Evolutionary conservation across 1,140 invertebrate genomes (phyloP), one percentile per base, ranked within the genome.

Genomic region (Trachymyrmex septentrionalis): DNA sequence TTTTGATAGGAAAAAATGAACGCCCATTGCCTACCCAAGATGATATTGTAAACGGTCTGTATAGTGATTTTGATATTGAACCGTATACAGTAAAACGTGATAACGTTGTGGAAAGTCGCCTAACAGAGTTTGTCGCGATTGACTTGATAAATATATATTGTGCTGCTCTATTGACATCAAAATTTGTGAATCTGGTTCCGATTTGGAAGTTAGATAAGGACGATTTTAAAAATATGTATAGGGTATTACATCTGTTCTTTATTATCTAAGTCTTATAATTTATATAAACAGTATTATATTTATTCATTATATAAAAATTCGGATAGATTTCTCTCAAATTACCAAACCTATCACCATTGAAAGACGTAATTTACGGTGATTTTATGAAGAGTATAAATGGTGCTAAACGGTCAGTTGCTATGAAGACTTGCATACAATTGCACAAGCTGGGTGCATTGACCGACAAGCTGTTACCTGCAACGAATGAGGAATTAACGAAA

Each of bases 371-470:
- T 21, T 7, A 69, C 50, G 92, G 95, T 2, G 80, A 95, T 59
- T 91, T 91, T 2, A 97, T 96, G 96, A 0, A 53, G 1, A 96
- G 91, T n/a, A 94, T 96, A 69, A 96, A 96, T 86, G 87, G 95
- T 12, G 98, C 99, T 0, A 98, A 99, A 95, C 96, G 97, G 88
- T 97, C 97, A 3, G 98, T 97, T 0, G 98, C 98, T 0, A 95
- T 99, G 30, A 96, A 97, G 86, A 96, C 96, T 0, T 98, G 98
- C 92, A 96, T 96, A 84, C 92, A 95, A 88, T 95, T 99, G 88
- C 97, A 99, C 92, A 48, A 96, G 71, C 88, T 95, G 19, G 97
- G 97, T 0, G 99, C 99, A 95, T 94, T 99, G 1, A 96, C 97
- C 94, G 96, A 99, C 91, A 92, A 97, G 92, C 95, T 99, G 55